Evolutionary conservation across 2,888 invertebrate genomes (phyloP), one percentile per base, ranked within the genome.

Genomic region (Drosophila siamana): DNA sequence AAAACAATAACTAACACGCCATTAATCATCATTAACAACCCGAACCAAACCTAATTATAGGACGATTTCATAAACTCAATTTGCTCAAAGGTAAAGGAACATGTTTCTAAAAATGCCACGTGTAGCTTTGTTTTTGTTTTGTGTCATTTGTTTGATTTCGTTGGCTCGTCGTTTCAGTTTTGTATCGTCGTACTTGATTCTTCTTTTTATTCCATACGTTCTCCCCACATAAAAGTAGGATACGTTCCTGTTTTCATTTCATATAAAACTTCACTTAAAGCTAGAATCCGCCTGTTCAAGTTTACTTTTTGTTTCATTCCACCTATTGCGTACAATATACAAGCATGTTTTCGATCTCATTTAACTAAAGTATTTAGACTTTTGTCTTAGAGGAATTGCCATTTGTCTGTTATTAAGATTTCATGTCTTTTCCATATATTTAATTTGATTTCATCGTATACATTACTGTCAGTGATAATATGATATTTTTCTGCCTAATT

Each of bases 61-160:
- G 95, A 95, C 92, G 95, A 95, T 94, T 94, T 95, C 94, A 94
- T 95, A 93, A 95, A 95, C 94, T 95, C 95, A 93, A 94, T 95
- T 93, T 94, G 94, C 93, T 95, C 95, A 89, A 95, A 95, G 95
- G 95, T 95, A 95, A 95, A 84, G 84, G 80, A 79, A 79, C 84
- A 88, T 77, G 73, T 86, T 89, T 75, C 71, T 80, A 19, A 57
- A 19, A 57, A 69, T 69, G 67, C 67, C 74, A 72, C 72, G 64
- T 67, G 69, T 88, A 75, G 78, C 69, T 82, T 69, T 77, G 69
- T 69, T 73, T 71, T 84, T 56, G 57, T 70, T 51, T 63, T 61
- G 44, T 70, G 65, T 69, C 56, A 76, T 69, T 74, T 69, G 59
- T 76, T 70, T 74, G 1, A 11, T 19, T 19, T 19, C 4, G 11